Percentiles rank a stretch among this genome's conserved stretches.
phyloP scores from a whole-genome alignment of 64 coral and sea anemone genomes.

The Orbicella faveolata region DNA sequence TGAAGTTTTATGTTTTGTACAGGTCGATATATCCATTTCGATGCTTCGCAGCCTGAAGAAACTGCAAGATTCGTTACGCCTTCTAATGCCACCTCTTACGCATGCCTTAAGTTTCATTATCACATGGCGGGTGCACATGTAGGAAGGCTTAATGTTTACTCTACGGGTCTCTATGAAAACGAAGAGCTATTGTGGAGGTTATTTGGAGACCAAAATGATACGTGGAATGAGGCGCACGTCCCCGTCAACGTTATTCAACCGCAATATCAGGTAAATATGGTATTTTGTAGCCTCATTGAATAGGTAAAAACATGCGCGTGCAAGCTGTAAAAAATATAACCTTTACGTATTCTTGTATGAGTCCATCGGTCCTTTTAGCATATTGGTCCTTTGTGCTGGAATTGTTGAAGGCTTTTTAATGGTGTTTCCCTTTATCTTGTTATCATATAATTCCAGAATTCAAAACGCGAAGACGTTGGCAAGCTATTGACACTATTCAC shows the following conservation, averaged over 20 bases:
- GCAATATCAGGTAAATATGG: slow-evolving; percentile 14
- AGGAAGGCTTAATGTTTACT: slow-evolving; percentile 41
- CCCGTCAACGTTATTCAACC: not conserved
- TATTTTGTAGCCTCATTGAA: not conserved
- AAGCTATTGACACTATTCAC: no score
- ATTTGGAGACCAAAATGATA: slow-evolving; percentile 19
- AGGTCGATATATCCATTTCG: slow-evolving; percentile 1
- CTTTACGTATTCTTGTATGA: no score
- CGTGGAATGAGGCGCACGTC: slow-evolving; percentile 14
- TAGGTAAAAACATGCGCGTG: no score
- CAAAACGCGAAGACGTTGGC: no score
- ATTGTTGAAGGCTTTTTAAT: no score
- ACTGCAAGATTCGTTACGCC: not conserved
- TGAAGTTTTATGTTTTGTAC: not conserved
- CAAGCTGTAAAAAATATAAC: no score
- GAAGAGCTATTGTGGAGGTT: slow-evolving; percentile 20
- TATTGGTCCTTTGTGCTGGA: no score
- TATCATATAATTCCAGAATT: no score
- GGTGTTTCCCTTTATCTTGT: no score
- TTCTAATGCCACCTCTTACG: not conserved
- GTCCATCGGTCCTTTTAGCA: no score
- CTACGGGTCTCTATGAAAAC: slow-evolving; percentile 9
- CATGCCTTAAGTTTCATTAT: slow-evolving; percentile 36
- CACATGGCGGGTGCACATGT: not conserved
- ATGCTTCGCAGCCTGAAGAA: not conserved